Evolutionary conservation across 64 coral and sea anemone species (phyloP), one percentile per base, ranked within the genome.

Genomic region (Montipora capricornis): DNA sequence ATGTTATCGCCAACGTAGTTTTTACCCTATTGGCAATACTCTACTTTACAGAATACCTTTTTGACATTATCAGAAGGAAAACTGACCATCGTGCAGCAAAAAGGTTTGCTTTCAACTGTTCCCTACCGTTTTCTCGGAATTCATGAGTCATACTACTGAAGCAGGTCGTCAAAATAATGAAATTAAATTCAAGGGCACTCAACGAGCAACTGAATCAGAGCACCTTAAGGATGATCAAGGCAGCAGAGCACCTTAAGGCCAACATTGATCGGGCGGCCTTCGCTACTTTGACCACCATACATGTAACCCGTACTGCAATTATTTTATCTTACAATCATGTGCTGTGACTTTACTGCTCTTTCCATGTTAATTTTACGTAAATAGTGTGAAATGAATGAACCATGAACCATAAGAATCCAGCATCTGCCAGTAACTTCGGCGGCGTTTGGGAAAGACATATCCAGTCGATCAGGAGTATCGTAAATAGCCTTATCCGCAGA

Each of bases 1-100:
- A 91, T 47, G 22, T 91, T 8, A 91, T 91, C 49, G 78, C 79
- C 29, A 91, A 82, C 48, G 9, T 78, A 81, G 58, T 82, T 68
- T 37, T 29, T 73, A 80, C 79, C 4, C 45, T 73, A 3, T 37
- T 80, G 59, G 9, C 16, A 2, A 76, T 91, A 24, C 15, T 91
- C 6, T 91, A 91, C 68, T 91, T 81, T 20, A 69, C 77, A 44
- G 89, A 81, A 48, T 69, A 91, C 16, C 62, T 91, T 2, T 82
- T 91, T 71, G 47, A 17, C 6, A 71, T 91, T 16, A 76, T 81
- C 2, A 48, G 78, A 52, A 20, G 4, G 4, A 91, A 91, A 82
- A 52, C 17, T 19, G 13, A 73, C 46, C 44, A 17, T 26, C 53
- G 64, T 62, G 47, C 47, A 29, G 15, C 55, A 1, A 75, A 89